Evolutionary conservation across 2,888 invertebrate species (phyloP), one percentile per base, ranked within the genome.

Genomic region (Hypolimnas misippus): DNA sequence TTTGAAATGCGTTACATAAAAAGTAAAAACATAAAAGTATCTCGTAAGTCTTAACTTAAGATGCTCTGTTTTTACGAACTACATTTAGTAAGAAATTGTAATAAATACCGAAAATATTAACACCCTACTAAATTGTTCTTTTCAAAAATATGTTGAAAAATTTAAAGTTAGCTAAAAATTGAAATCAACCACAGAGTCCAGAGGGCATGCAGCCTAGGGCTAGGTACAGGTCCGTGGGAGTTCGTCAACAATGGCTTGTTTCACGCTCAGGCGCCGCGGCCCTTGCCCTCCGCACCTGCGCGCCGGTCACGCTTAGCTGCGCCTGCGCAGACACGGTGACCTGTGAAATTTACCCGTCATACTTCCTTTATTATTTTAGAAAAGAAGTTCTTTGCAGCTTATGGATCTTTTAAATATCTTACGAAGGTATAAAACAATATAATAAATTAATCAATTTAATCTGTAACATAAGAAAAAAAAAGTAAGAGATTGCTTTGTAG

Each of bases 181-280:
- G 1, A 44, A 44, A 19, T 1, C 21, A 21, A 12, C 5, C 35
- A 38, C 12, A 38, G 35, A n/a, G 12, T 12, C 35, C n/a, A 4
- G 35, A 38, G n/a, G 35, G 35, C 46, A 16, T 46, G 14, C 6
- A n/a, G 49, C 49, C 65, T 57, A 29, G 25, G 12, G 61, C 55
- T 46, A 25, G 21, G 21, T 25, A 16, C 25, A 35, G 31, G 35
- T 58, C 53, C 73, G 72, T 74, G 73, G 71, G 73, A 73, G 70
- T 60, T 68, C 55, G 42, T 46, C 17, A 59, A 72, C 72, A 73
- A 73, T 70, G 65, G 65, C 46, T 63, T 60, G 62, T 68, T 69
- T 75, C 69, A 72, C 73, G 76, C 71, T 69, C 71, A 71, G 73
- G 63, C 67, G 68, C n/a, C n/a, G n/a, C n/a, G n/a, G 66, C 62